Percentiles rank a stretch among this genome's conserved stretches.
Conservation (phyloP, 1,140 invertebrate genomes). For the Zaprionus africanus region DNA sequence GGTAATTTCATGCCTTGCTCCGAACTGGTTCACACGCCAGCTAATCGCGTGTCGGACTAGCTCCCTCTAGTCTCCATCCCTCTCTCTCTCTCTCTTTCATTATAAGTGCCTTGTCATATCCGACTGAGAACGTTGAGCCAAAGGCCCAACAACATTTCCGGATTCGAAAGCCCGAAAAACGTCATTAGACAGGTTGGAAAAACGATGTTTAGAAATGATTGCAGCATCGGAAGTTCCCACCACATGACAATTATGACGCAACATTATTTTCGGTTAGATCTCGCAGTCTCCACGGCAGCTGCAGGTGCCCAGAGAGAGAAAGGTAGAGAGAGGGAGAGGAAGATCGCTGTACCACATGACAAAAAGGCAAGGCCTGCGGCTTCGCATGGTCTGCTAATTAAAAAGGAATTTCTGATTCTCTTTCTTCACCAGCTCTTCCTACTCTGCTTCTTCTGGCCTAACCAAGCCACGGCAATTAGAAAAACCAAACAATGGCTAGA, state of each 20-base stretch:
- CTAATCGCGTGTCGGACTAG: slow-evolving; percentile 32
- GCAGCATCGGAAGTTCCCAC: slow-evolving; percentile 73
- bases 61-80: background rate
- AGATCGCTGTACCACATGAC: slow-evolving; percentile 27
- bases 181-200: slow-evolving; percentile 62
- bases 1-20: slow-evolving; percentile 61
- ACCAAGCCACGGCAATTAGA: slow-evolving; percentile 66
- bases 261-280: slow-evolving; percentile 63
- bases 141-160: slow-evolving; percentile 54
- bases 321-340: background rate
- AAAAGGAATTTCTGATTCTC: slow-evolving; percentile 70
- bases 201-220: slow-evolving; percentile 7
- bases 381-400: slow-evolving; percentile 69
- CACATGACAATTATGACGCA: slow-evolving; percentile 75
- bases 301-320: slow-evolving; percentile 10
- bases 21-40: slow-evolving; percentile 62
- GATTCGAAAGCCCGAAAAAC: slow-evolving; percentile 70
- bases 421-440: background rate
- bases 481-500: slow-evolving; percentile 36
- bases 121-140: slow-evolving; percentile 38
- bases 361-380: slow-evolving; percentile 28
- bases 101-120: slow-evolving; percentile 64
- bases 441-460: slow-evolving; percentile 18
- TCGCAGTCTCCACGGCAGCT: slow-evolving; percentile 39
- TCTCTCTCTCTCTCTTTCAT: background rate